These are phyloP conservation scores for Callocephalon fimbriatum DNA, from an alignment of 2,113 vertebrate species.

Conservation along the genomic window DNA sequence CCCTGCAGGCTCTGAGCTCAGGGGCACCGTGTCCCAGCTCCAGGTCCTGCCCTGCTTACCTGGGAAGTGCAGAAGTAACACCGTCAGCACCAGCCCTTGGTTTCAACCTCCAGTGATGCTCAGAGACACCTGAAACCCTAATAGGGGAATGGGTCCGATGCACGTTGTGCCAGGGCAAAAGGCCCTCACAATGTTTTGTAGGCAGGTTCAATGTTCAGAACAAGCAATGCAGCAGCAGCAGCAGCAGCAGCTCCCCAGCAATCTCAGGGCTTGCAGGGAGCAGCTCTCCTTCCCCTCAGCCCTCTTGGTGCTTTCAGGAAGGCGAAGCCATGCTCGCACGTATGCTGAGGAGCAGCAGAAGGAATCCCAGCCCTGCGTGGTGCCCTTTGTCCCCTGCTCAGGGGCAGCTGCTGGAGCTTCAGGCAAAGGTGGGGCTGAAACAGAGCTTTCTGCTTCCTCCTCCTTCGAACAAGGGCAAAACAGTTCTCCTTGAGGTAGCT, in stretches of 20 bases:
- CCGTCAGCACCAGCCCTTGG: neutral
- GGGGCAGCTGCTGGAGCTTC: neutral
- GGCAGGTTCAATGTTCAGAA: neutral
- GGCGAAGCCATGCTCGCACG: accelerated
- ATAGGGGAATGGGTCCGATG: accelerated
- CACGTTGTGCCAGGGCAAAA: accelerated
- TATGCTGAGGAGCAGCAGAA: neutral
- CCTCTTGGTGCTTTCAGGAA: neutral
- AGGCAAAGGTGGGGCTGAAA: neutral
- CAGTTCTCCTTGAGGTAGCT: neutral
- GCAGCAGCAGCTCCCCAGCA: accelerated
- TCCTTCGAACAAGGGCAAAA: neutral
- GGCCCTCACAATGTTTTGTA: neutral
- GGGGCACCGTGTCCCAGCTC: neutral
- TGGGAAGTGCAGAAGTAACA: neutral
- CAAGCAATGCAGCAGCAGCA: neutral
- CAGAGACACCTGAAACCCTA: neutral
- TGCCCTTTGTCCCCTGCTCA: neutral
- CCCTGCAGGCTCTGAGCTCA: neutral
- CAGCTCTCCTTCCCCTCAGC: neutral
- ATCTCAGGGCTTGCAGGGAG: neutral
- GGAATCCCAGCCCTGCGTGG: neutral
- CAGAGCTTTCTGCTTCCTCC: neutral
- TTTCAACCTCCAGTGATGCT: neutral
- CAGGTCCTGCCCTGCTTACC: neutral